Base-by-base conservation (phyloP, 2,797 vertebrate genomes). In the Melanotaenia nigrans region DNA sequence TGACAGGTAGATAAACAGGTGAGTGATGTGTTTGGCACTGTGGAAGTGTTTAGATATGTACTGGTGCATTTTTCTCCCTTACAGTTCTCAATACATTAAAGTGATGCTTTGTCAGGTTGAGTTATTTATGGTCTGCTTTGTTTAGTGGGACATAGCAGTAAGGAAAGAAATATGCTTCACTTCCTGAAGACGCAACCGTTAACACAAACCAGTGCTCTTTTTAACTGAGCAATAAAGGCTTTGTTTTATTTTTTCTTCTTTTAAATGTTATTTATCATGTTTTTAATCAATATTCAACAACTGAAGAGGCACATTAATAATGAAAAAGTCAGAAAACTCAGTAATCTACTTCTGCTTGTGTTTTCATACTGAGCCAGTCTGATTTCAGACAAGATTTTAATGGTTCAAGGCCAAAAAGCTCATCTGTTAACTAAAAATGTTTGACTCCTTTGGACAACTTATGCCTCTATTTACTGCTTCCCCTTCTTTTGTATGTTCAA, bases 41-140 rank as follows among this genome's bases (percentile, higher is more conserved):
- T 71, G 3, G 33, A 54, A 64, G 45, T 51, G 1, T 35, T 56
- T 20, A 4, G 2, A 55, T 61, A 20, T 58, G 25, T 73, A 30
- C 63, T n/a, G 36, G 4, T 36, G 22, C 65, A 25, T 42, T 67
- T 30, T 55, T 79, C 53, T 61, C 30, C 18, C 24, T 1, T 33
- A 58, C 40, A 14, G 40, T 42, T 42, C 40, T 42, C 40, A 42
- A 16, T 22, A 66, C 30, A 35, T 13, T 24, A 40, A 62, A 61
- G 4, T 62, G 56, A 65, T 35, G 36, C 56, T 38, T 59, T 53
- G 57, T 72, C 58, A 65, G 51, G 49, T 28, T 59, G n/a, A 32
- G 47, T 51, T 45, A 60, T 38, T 20, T 60, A 5, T 14, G 22
- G 16, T 33, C n/a, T 53, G 36, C 8, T 24, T 9, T 33, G n/a